Percentiles rank a stretch among this genome's conserved stretches.
Evolutionary conservation across 1,140 invertebrate species (phyloP).

Genomic region (Tetragnatha versicolor): DNA sequence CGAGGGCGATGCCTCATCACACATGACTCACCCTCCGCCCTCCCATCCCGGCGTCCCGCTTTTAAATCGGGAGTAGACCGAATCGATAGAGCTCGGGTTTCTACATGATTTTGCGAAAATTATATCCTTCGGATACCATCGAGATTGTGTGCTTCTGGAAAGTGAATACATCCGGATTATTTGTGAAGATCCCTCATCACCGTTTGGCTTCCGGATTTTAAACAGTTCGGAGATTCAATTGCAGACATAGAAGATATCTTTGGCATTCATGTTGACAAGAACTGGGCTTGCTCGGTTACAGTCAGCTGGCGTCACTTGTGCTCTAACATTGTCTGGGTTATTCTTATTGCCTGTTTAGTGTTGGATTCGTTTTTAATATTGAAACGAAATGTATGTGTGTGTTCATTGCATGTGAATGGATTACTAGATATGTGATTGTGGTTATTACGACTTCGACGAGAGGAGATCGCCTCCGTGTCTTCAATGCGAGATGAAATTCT

Average conservation of each 20-base stretch:
- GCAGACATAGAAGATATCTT: slow-evolving; percentile 43
- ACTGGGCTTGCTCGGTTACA: slow-evolving; percentile 51
- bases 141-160: not conserved
- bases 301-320: slow-evolving; percentile 52
- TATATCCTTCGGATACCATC: slow-evolving; percentile 31
- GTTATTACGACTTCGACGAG: not conserved
- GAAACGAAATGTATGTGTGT: no score
- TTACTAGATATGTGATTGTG: not conserved
- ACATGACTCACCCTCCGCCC: slow-evolving; percentile 41
- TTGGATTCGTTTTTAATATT: not conserved
- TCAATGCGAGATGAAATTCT: slow-evolving; percentile 43
- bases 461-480: not conserved
- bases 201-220: not conserved
- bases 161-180: not conserved
- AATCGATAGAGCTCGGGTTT: slow-evolving; percentile 50
- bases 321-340: slow-evolving; percentile 43
- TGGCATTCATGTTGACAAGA: slow-evolving; percentile 53
- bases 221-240: slow-evolving; percentile 1
- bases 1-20: slow-evolving; percentile 54
- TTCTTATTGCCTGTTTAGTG: not conserved
- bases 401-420: not conserved
- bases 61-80: slow-evolving; percentile 40
- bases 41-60: slow-evolving; percentile 26
- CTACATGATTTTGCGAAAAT: slow-evolving; percentile 25
- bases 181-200: not conserved